These are phyloP conservation scores for Acrossocheilus fasciatus DNA, from an alignment of 2,797 vertebrate species.

Conservation along the genomic window DNA sequence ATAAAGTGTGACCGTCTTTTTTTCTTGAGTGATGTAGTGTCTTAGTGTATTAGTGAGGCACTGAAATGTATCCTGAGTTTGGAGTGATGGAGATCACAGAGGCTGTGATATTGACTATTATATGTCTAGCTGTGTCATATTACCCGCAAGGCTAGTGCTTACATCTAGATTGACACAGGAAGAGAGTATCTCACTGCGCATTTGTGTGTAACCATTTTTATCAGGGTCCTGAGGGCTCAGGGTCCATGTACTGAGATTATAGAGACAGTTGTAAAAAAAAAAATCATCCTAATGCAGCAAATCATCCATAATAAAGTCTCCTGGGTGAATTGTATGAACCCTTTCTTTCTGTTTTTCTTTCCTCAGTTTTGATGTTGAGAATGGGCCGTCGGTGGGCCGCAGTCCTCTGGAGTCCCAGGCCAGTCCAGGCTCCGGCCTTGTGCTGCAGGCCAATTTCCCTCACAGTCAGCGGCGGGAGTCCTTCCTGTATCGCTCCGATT, in stretches of 20 bases:
- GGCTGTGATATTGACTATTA: background rate
- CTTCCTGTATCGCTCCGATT: conserved; percentile 94
- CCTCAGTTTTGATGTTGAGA: conserved; percentile 91
- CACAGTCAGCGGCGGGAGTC: conserved; percentile 92
- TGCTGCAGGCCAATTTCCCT: conserved; percentile 82
- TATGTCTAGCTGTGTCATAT: background rate
- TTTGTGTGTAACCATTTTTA: conserved; percentile 11
- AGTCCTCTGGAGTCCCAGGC: conserved; percentile 83
- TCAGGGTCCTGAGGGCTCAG: background rate
- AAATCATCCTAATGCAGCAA: background rate
- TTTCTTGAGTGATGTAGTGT: background rate
- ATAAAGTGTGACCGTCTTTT: background rate
- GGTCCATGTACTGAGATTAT: background rate
- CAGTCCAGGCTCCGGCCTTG: conserved; percentile 82
- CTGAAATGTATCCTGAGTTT: conserved; percentile 9
- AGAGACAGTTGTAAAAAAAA: background rate
- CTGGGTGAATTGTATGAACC: background rate
- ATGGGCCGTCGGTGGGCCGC: conserved; percentile 83
- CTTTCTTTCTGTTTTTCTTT: conserved; percentile 40
- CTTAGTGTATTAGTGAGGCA: background rate
- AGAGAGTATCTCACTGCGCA: background rate
- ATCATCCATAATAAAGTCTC: background rate
- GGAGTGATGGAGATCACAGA: conserved; percentile 5
- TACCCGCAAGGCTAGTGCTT: conserved; percentile 20
- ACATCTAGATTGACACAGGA: conserved; percentile 14